Base-by-base conservation (phyloP, 2,113 vertebrate species). In the Tympanuchus pallidicinctus region DNA sequence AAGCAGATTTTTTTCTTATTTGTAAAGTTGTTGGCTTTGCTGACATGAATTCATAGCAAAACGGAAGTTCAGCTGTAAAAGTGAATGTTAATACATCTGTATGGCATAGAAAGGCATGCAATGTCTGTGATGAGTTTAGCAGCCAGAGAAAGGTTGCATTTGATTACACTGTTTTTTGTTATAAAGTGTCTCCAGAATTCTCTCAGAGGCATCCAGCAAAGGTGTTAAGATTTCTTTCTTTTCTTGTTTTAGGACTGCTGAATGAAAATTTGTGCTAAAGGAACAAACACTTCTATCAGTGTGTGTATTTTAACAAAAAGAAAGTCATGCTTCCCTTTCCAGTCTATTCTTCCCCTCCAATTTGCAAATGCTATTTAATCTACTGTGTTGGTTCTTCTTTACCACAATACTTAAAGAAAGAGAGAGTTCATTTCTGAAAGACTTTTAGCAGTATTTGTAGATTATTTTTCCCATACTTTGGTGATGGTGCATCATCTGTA, bases 201-300 rank as follows among this genome's bases (percentile, higher is more conserved):
- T 65, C 43, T 82, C 61, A 45, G 43, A 57, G 67, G 30, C 9
- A 38, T 94, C 93, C 61, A 45, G 87, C 71, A 82, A 76, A 65
- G 48, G 36, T 69, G 19, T 32, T 71, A 65, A 10, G 40, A 69
- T 89, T 86, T 59, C 64, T 78, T 94, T 86, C 1, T 75, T 79
- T 75, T 40, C 13, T 43, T 91, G 91, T 72, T 79, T 52, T 67
- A 89, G 94, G 73, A 81, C 22, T 40, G 25, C 7, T 73, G 72
- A 86, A 80, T 76, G 19, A 95, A 93, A 95, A 86, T 48, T 19
- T 79, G n/a, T 92, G 42, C 65, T 82, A 61, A 85, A 81, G 67
- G 52, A 79, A 50, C 36, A 61, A 67, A 66, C n/a, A 32, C 30
- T 42, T 43, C 17, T 43, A 27, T 32, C 32, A 64, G 36, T 56